These are phyloP conservation scores for Brachyistius frenatus DNA, from an alignment of 2,113 vertebrate species.

Conservation along the genomic window DNA sequence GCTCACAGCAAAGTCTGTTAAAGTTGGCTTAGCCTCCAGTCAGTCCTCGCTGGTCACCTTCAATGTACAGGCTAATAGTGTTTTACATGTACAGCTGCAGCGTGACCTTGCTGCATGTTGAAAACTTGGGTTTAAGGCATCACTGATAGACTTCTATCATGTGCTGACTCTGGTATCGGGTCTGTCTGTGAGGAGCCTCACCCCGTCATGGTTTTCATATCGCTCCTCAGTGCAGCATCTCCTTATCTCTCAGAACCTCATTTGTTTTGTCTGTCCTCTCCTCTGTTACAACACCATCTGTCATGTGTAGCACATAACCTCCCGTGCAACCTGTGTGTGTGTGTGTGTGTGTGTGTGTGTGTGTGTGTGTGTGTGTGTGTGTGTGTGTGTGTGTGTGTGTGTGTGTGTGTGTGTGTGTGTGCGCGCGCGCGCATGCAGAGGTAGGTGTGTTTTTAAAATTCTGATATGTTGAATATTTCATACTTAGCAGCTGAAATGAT, in stretches of 20 bases:
- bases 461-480: too few relatives aligned
- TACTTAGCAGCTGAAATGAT: too few relatives aligned
- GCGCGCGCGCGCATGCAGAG: background rate
- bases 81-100: background rate
- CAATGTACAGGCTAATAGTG: background rate
- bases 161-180: background rate
- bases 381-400: background rate
- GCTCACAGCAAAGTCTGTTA: conserved; percentile 9
- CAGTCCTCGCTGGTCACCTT: background rate
- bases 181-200: background rate
- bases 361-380: background rate
- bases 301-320: background rate
- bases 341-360: background rate
- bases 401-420: background rate
- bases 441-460: background rate
- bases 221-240: background rate
- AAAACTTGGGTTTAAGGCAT: background rate
- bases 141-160: background rate
- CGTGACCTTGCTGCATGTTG: background rate
- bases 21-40: background rate
- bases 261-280: conserved; percentile 25
- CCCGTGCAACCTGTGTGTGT: background rate
- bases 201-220: background rate
- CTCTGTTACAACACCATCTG: background rate
- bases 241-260: conserved; percentile 30